A percentile compares a stretch with the other conserved stretches of the same genome.
Evolutionary conservation across 2,113 vertebrate species (phyloP).

Genomic region (Petromus typicus): DNA sequence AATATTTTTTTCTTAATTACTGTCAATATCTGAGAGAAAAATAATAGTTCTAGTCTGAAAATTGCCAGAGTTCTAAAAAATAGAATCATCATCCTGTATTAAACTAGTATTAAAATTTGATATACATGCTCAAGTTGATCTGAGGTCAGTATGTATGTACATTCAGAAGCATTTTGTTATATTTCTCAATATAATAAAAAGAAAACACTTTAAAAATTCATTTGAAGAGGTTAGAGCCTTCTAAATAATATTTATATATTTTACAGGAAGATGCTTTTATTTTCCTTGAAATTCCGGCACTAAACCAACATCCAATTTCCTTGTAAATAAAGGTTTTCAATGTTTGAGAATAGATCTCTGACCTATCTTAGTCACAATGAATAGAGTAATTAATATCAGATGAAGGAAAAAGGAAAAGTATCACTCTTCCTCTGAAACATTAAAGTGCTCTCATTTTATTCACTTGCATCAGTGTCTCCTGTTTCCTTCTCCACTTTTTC

Average conservation of each 20-base stretch:
- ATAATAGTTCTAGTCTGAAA: neutral
- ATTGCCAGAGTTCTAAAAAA: slow-evolving; percentile 10
- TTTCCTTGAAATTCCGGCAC: neutral
- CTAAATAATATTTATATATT: slow-evolving; percentile 14
- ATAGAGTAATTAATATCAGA: neutral
- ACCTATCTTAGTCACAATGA: neutral
- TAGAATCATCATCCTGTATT: slow-evolving; percentile 31
- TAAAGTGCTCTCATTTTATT: too few species aligned
- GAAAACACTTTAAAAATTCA: neutral
- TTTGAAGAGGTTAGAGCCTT: neutral
- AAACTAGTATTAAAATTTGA: neutral
- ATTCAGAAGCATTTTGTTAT: neutral
- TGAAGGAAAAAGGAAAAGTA: neutral
- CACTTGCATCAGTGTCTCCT: neutral
- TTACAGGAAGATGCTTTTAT: neutral
- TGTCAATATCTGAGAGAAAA: slow-evolving; percentile 25
- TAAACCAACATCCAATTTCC: neutral
- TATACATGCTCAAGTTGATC: neutral
- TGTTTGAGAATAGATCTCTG: neutral
- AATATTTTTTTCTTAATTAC: slow-evolving; percentile 51
- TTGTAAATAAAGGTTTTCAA: neutral
- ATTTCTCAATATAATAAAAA: neutral
- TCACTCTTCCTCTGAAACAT: neutral
- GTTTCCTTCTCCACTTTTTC: neutral
- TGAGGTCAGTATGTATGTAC: neutral